Percentiles rank a stretch among this genome's conserved stretches.
phyloP scores from a whole-genome alignment of 2,888 invertebrate species.

The Phyllotreta striolata region DNA sequence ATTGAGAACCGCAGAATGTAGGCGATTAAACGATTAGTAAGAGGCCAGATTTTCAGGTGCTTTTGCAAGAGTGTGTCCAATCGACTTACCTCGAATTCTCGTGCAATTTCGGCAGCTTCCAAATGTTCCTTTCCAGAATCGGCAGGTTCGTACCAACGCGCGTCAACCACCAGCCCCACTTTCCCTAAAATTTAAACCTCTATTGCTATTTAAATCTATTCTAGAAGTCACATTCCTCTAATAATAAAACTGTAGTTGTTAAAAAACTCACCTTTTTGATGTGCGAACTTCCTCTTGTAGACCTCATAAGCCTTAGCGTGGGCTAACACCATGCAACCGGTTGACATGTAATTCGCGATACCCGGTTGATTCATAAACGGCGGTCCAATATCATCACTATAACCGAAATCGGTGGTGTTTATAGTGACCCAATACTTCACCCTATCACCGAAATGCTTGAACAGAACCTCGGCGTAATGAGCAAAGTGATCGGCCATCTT shows the following conservation, averaged over 20 bases:
- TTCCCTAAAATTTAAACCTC: slow-evolving; percentile 36
- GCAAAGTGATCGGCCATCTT: slow-evolving; percentile 70
- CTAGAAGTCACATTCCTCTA: neutral
- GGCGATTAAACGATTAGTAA: no score
- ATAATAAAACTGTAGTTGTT: neutral
- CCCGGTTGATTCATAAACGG: slow-evolving; percentile 66
- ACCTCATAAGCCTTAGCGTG: slow-evolving; percentile 72
- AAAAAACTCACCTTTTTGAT: slow-evolving; percentile 62
- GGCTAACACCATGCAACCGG: slow-evolving; percentile 71
- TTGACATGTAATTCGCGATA: slow-evolving; percentile 70
- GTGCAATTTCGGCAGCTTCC: slow-evolving; percentile 66
- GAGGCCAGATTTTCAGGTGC: no score
- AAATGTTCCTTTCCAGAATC: slow-evolving; percentile 64
- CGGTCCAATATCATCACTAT: slow-evolving; percentile 64
- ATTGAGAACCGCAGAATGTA: no score
- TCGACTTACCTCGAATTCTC: slow-evolving; percentile 66
- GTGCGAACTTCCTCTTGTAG: slow-evolving; percentile 67
- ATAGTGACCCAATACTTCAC: slow-evolving; percentile 66
- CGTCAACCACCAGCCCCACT: slow-evolving; percentile 65
- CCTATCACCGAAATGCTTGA: slow-evolving; percentile 51
- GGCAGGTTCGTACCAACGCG: slow-evolving; percentile 70
- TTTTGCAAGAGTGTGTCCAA: no score
- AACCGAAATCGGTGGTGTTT: slow-evolving; percentile 69
- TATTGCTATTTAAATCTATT: neutral
- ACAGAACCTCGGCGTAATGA: slow-evolving; percentile 67